Evolutionary conservation across 2,113 vertebrate genomes (phyloP), one percentile per base, ranked within the genome.

Genomic region (Ciconia stormi): DNA sequence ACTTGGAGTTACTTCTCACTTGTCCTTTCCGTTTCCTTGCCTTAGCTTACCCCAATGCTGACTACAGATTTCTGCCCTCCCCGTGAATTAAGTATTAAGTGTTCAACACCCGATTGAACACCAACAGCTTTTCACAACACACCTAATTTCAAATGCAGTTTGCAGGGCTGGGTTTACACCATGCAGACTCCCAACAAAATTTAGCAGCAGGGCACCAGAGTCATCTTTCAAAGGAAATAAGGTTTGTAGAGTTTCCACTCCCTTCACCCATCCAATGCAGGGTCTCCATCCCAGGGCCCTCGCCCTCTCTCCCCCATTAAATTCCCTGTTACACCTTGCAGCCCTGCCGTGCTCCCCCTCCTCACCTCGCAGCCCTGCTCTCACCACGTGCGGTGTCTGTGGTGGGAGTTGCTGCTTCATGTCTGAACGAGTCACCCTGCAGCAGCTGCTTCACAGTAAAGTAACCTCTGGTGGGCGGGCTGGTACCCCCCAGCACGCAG

Each of bases 281-380:
- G 13, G 9, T 67, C 36, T 78, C n/a, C 30, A 79, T 34, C 34
- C 53, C 44, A 61, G 40, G 23, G 25, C 56, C 82, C 58, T 66
- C 2, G 0, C 9, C 22, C 44, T 67, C 50, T 70, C 32, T 53
- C 14, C 29, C 25, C 7, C 34, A 9, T 44, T n/a, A 44, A 53
- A 14, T 55, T 61, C 23, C 13, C 18, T 2, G 0, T 62, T 23
- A 49, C 15, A 36, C 25, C 26, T 72, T 1, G 0, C 61, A 70
- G 70, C 46, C 55, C 65, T 0, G 0, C 65, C 0, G 0, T 32
- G 40, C 38, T 88, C 2, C 3, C n/a, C 0, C 59, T 71, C 74
- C 30, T 63, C 38, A 11, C 9, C 56, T 40, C 3, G 0, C 87
- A 80, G 83, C 77, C 30, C 40, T 56, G 42, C 76, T 83, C 55